These are phyloP conservation scores for Nesogale talazaci DNA, from an alignment of 2,113 vertebrate genomes.

Conservation along the genomic window DNA sequence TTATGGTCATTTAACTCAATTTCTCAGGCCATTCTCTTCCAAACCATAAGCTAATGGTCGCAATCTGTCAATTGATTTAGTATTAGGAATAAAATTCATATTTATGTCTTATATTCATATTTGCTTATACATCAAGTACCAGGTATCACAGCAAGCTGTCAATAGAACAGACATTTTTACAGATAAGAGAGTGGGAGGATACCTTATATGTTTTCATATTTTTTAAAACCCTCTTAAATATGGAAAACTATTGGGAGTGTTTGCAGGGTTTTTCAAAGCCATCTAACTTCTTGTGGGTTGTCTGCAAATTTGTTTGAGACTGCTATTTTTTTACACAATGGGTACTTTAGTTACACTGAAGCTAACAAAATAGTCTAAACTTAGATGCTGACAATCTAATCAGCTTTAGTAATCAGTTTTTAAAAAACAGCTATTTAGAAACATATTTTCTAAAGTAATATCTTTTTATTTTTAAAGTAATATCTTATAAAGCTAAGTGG, in stretches of 20 bases:
- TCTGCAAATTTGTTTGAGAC: constrained; percentile 66
- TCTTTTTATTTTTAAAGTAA: constrained; percentile 53
- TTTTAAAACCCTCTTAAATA: constrained; percentile 38
- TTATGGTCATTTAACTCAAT: constrained; percentile 13
- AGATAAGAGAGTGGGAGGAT: constrained; percentile 58
- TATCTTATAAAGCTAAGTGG: constrained; percentile 54
- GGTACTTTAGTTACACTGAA: constrained; percentile 57
- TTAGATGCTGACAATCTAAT: constrained; percentile 55
- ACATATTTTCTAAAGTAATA: constrained; percentile 48
- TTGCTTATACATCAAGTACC: constrained; percentile 23
- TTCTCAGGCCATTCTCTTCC: constrained; percentile 54
- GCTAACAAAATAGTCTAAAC: constrained; percentile 62
- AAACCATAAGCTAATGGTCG: constrained; percentile 14
- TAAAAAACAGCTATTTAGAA: constrained; percentile 60
- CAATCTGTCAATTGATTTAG: constrained; percentile 38
- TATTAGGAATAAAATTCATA: constrained; percentile 15
- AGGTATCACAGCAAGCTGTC: constrained; percentile 41
- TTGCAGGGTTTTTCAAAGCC: background rate
- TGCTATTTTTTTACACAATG: constrained; percentile 52
- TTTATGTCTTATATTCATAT: constrained; percentile 27
- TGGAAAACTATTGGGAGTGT: background rate
- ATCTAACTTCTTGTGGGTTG: constrained; percentile 32
- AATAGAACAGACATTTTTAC: constrained; percentile 49
- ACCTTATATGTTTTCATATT: constrained; percentile 41
- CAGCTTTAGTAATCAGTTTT: constrained; percentile 54